Percentiles rank a stretch among this genome's conserved stretches.
phyloP scores from a whole-genome alignment of 2,797 vertebrate genomes.

The Takifugu ocellatus region DNA sequence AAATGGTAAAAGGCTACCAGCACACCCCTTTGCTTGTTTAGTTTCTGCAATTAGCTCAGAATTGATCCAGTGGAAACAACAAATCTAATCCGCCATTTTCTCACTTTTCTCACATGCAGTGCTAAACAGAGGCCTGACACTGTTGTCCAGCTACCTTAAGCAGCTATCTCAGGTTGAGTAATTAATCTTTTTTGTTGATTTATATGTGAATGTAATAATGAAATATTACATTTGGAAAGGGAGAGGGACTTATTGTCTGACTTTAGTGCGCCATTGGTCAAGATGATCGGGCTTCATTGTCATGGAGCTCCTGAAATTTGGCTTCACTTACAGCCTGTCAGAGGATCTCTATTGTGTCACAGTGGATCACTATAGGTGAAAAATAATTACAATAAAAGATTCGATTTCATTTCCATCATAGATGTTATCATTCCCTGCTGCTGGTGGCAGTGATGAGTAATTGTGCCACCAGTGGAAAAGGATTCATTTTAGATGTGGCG shows the following conservation, averaged over 20 bases:
- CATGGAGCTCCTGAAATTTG: not conserved
- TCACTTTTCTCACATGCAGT: not conserved
- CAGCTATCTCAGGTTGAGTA: no score
- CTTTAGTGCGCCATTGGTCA: no score
- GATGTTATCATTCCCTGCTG: conserved; percentile 7
- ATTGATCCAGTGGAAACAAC: not conserved
- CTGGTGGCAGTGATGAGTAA: conserved; percentile 9
- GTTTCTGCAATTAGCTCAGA: conserved; percentile 9
- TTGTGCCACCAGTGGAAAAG: conserved; percentile 7
- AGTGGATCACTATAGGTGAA: no score
- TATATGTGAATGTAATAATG: not conserved
- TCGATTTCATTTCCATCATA: conserved; percentile 15
- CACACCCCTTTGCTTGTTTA: not conserved
- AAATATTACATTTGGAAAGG: no score
- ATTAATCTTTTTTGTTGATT: not conserved
- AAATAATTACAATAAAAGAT: not conserved
- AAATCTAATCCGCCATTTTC: conserved; percentile 9
- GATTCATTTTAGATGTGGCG: conserved; percentile 2
- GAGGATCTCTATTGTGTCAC: no score
- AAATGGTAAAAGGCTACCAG: conserved; percentile 10
- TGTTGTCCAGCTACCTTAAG: no score
- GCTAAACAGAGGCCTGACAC: no score
- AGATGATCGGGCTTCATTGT: no score
- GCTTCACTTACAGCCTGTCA: no score
- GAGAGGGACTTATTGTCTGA: no score